Base-by-base conservation (phyloP, 1,140 invertebrate species). In the Halictus rubicundus region DNA sequence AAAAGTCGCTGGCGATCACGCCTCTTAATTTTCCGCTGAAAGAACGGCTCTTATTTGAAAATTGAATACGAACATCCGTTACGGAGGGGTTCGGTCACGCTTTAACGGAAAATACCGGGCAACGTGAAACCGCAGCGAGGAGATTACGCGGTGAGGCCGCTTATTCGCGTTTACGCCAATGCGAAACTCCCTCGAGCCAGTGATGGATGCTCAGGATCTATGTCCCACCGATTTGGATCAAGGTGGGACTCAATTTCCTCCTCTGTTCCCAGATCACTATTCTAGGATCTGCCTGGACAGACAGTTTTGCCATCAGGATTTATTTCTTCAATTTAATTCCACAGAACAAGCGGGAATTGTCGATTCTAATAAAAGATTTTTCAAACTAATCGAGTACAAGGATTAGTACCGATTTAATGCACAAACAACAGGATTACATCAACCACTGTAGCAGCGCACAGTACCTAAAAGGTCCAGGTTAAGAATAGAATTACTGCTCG, bases 151-250 rank as follows among this genome's bases (percentile, higher is more conserved):
- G 87, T 82, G 75, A 82, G 79, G 80, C 80, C 85, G 87, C 83
- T 89, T 88, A 89, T 89, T 88, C 86, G 83, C 82, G 83, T 86
- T 88, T 88, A 81, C 83, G 80, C 82, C 85, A 73, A 78, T 85
- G 83, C 74, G 64, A 85, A 85, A 81, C 79, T 85, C 65, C 66
- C 68, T 32, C 60, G 39, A n/a, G 49, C 49, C 64, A 27, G 68
- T 70, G 37, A 52, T 73, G 82, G 69, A 77, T 73, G 75, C 61
- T 49, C 57, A 68, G 57, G 77, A 37, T 68, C 49, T 54, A 73
- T 54, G 73, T 63, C 66, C 60, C 46, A 57, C 68, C 79, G 76
- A 87, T 87, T 81, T 88, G 83, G 85, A 87, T 88, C 87, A 85
- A 83, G 85, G 49, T 87, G 87, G 71, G 83, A 83, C 87, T 80